These are phyloP conservation scores for Corythornis madagascariensis DNA, from an alignment of 2,113 vertebrate genomes.

Conservation along the genomic window DNA sequence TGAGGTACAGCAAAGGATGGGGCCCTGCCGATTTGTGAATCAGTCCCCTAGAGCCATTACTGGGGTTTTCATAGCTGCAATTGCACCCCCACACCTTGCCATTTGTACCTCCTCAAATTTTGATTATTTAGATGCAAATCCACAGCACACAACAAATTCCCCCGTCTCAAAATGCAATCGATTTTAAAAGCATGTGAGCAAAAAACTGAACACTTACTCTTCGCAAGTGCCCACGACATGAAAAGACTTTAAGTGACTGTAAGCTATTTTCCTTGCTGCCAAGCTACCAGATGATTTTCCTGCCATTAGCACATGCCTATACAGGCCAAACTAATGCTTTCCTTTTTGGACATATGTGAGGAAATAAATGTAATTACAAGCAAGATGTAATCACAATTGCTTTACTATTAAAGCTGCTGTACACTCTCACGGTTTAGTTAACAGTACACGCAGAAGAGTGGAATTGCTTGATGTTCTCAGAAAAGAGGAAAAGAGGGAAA, in stretches of 20 bases:
- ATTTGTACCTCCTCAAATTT: constrained; percentile 30
- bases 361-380: constrained; percentile 80
- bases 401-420: constrained; percentile 68
- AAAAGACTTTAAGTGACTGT: constrained; percentile 66
- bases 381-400: constrained; percentile 74
- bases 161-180: constrained; percentile 56
- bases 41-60: background rate
- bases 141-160: constrained; percentile 35
- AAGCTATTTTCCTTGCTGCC: constrained; percentile 70
- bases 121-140: constrained; percentile 76
- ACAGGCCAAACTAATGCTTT: constrained; percentile 57
- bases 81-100: background rate
- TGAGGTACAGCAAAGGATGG: rapidly evolving
- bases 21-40: background rate
- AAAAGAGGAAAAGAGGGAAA: constrained; percentile 15
- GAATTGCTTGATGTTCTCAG: constrained; percentile 50
- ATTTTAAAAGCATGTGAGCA: constrained; percentile 69
- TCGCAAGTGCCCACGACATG: constrained; percentile 61
- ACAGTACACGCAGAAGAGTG: constrained; percentile 50
- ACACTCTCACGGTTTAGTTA: constrained; percentile 59
- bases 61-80: background rate
- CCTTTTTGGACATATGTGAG: constrained; percentile 71
- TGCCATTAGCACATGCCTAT: constrained; percentile 61
- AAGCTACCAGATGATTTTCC: constrained; percentile 60
- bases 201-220: constrained; percentile 61